These are phyloP conservation scores for Drosophila neotestacea DNA, from an alignment of 2,888 invertebrate genomes.

Conservation along the genomic window DNA sequence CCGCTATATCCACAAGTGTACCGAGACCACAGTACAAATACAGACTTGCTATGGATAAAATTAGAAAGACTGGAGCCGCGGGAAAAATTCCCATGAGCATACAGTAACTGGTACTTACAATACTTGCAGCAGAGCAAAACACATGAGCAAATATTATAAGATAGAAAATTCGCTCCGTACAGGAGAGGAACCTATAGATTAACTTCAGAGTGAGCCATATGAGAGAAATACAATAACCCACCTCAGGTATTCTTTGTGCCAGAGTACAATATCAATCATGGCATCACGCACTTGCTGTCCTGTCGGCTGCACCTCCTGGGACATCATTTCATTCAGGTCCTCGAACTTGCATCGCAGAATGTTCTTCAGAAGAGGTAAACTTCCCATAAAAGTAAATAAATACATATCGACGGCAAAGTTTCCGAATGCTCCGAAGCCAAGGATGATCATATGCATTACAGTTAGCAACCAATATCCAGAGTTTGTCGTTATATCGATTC, in stretches of 20 bases:
- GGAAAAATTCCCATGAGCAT: constrained; percentile 54
- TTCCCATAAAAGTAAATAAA: constrained; percentile 39
- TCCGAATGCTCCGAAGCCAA: constrained; percentile 50
- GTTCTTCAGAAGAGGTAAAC: constrained; percentile 55
- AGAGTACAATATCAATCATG: constrained; percentile 42
- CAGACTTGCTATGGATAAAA: constrained; percentile 38
- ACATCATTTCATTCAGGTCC: constrained; percentile 36
- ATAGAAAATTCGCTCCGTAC: constrained; percentile 35
- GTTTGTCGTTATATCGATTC: constrained; percentile 35
- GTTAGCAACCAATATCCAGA: constrained; percentile 30
- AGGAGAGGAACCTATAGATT: constrained; percentile 24
- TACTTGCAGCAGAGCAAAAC: constrained; percentile 28
- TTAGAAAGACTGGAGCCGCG: constrained; percentile 47
- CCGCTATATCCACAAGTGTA: constrained; percentile 56
- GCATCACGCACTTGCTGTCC: neutral
- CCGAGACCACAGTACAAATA: constrained; percentile 64
- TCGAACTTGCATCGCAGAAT: constrained; percentile 52
- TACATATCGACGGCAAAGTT: constrained; percentile 60
- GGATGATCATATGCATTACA: constrained; percentile 21
- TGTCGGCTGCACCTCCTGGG: neutral
- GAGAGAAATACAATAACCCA: constrained; percentile 6
- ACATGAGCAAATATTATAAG: constrained; percentile 44
- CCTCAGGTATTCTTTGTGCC: constrained; percentile 60
- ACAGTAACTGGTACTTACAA: constrained; percentile 48
- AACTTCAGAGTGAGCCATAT: neutral